Base-by-base conservation (phyloP, 2,113 vertebrate species). In the Ceuthmochares aereus region DNA sequence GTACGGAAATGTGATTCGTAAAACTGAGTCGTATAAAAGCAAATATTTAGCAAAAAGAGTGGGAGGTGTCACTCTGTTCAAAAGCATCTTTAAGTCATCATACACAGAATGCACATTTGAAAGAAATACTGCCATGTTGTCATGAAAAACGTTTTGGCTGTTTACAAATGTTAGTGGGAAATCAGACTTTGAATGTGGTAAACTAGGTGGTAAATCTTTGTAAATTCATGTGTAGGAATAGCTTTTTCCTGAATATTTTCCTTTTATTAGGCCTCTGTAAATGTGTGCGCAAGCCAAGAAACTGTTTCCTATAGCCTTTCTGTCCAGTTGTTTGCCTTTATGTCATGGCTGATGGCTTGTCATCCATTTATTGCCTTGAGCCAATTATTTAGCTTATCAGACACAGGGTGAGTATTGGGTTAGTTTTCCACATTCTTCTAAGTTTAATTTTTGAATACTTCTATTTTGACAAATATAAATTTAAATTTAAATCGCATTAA, bases 41-140 rank as follows among this genome's bases (percentile, higher is more conserved):
- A 93, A 96, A 79, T 93, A 85, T 83, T 93, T 87, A 79, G 89
- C 40, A 92, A 66, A 72, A 94, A 80, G 54, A 55, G 83, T 89
- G 55, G 79, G 63, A 91, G n/a, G 55, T 89, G 25, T 83, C 32
- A 32, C 55, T 68, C 26, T 77, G 6, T 79, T 94, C 58, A 54
- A 54, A 96, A 81, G 23, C 43, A 64, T 43, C 47, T 84, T 34
- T 80, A 91, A 84, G 32, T 87, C 55, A 63, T 63, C 23, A 17
- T 54, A 75, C 7, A 54, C 29, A 73, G 56, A 83, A 36, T 74
- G n/a, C 14, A 69, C 20, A 62, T 79, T 73, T 51, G 43, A 34
- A 82, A 59, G 54, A 91, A 89, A 47, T 95, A 40, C 75, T 87
- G 62, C 81, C 1, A 1, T 69, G 20, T 63, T 84, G 36, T 69